phyloP scores from a whole-genome alignment of 2,888 invertebrate species.

The Nomada goodeniana region DNA sequence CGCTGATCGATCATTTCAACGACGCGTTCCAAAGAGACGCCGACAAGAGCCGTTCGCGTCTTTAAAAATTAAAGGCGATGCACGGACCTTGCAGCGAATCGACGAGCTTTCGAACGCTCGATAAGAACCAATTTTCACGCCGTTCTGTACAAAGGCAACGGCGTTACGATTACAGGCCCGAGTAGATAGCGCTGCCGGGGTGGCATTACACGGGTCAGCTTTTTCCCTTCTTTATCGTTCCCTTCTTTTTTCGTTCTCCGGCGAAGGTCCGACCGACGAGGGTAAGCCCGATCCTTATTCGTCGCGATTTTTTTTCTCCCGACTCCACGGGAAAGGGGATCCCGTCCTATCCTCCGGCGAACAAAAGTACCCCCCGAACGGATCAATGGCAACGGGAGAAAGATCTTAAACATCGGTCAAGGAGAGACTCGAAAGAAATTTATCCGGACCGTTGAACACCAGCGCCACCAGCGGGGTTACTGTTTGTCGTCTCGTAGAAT shows the following conservation, averaged over 20 bases:
- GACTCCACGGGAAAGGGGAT: slow-evolving; percentile 38
- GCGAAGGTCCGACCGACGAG: slow-evolving; percentile 19
- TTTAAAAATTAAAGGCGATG: neutral
- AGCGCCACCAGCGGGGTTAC: slow-evolving; percentile 23
- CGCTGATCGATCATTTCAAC: neutral
- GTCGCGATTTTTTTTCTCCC: slow-evolving; percentile 21
- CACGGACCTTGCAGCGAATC: neutral
- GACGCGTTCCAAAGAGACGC: neutral
- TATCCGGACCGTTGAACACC: slow-evolving; percentile 51
- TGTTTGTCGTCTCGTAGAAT: slow-evolving; percentile 30
- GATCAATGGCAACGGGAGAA: slow-evolving; percentile 46
- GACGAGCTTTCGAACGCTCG: slow-evolving; percentile 5
- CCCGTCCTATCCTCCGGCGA: slow-evolving; percentile 29
- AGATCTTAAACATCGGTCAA: slow-evolving; percentile 42
- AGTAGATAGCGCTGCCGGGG: slow-evolving; percentile 18
- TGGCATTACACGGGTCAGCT: slow-evolving; percentile 49
- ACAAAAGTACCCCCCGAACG: slow-evolving; percentile 29
- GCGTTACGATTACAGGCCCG: slow-evolving; percentile 49
- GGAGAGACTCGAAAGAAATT: slow-evolving; percentile 57
- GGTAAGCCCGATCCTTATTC: slow-evolving; percentile 21
- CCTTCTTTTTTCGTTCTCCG: slow-evolving; percentile 20
- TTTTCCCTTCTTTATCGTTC: slow-evolving; percentile 29
- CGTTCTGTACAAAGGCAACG: slow-evolving; percentile 16
- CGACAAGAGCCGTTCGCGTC: neutral
- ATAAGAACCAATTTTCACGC: slow-evolving; percentile 34